phyloP scores from a whole-genome alignment of 2,888 invertebrate genomes.

The Palloptera scutellata region DNA sequence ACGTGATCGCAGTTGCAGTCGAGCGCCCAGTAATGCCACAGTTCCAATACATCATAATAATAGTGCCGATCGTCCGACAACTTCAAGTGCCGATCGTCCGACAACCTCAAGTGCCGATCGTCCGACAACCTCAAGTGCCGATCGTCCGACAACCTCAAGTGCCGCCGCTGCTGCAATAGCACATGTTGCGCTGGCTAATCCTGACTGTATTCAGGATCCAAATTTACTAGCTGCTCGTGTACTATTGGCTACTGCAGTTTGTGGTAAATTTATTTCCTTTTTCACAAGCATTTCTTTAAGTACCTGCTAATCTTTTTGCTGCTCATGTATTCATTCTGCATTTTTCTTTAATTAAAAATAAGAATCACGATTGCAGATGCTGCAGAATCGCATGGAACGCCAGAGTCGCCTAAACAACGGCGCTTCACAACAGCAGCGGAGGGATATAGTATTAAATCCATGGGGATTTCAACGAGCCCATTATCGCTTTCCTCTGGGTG shows the following conservation, averaged over 20 bases:
- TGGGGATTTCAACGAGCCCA: slow-evolving; percentile 58
- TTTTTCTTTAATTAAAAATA: slow-evolving; percentile 48
- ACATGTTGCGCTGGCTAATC: slow-evolving; percentile 18
- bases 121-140: slow-evolving; percentile 57
- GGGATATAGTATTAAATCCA: slow-evolving; percentile 46
- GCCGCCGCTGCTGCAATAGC: slow-evolving; percentile 42
- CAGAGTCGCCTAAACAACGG: slow-evolving; percentile 35
- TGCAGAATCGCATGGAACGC: slow-evolving; percentile 56
- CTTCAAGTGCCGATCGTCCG: slow-evolving; percentile 54
- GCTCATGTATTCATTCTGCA: slow-evolving; percentile 26
- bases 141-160: slow-evolving; percentile 57
- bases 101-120: slow-evolving; percentile 55
- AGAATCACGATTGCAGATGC: slow-evolving; percentile 63
- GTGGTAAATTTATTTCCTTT: slow-evolving; percentile 51
- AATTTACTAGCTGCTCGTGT: slow-evolving; percentile 51
- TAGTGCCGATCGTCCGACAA: slow-evolving; percentile 54
- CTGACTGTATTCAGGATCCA: slow-evolving; percentile 37
- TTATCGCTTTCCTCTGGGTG: slow-evolving; percentile 57
- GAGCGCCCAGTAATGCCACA: slow-evolving; percentile 49
- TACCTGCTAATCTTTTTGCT: background rate
- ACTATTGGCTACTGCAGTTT: slow-evolving; percentile 55
- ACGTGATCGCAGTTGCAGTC: slow-evolving; percentile 45
- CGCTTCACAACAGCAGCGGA: slow-evolving; percentile 34
- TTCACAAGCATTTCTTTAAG: too few relatives aligned
- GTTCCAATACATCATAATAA: slow-evolving; percentile 39